Evolutionary conservation across 2,113 vertebrate species (phyloP).

Genomic region (Lates calcarifer): DNA sequence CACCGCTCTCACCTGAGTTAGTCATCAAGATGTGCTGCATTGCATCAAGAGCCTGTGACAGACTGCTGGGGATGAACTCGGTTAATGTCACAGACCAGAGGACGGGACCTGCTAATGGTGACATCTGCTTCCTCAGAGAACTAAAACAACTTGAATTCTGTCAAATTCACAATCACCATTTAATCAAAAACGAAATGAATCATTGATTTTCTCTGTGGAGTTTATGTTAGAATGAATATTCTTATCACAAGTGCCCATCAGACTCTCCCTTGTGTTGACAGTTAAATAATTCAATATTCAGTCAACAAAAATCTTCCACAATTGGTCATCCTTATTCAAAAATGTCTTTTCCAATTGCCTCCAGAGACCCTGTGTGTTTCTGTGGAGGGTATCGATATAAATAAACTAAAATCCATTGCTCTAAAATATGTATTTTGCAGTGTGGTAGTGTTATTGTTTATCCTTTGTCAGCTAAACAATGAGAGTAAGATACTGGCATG

Average conservation of each 20-base stretch:
- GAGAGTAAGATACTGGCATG: background rate
- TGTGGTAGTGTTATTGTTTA: background rate
- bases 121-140: constrained; percentile 4
- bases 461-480: constrained; percentile 19
- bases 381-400: background rate
- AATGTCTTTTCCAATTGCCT: background rate
- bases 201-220: background rate
- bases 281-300: background rate
- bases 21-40: constrained; percentile 62
- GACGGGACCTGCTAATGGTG: background rate
- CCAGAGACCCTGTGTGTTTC: background rate
- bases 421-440: background rate
- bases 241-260: background rate
- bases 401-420: background rate
- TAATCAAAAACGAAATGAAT: background rate
- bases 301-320: background rate
- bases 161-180: background rate
- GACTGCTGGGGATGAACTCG: constrained; percentile 24
- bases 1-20: constrained; percentile 64
- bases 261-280: background rate
- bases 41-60: constrained; percentile 57
- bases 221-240: background rate
- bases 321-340: background rate
- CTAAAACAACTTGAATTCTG: background rate
- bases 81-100: background rate